Evolutionary conservation across 2,888 invertebrate genomes (phyloP).

Genomic region (Ophonus ardosiacus): DNA sequence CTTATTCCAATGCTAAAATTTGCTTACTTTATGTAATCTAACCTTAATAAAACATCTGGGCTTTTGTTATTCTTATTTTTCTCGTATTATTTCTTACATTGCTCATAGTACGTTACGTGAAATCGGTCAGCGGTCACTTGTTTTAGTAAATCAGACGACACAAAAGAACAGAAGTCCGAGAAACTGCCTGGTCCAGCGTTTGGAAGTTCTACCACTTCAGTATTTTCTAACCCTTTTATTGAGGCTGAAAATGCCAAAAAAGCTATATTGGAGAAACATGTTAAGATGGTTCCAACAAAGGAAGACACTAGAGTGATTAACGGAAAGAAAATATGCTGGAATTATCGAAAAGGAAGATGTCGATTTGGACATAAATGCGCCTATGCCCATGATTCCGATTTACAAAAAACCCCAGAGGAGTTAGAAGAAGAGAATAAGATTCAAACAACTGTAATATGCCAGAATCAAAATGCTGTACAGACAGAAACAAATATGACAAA

Average conservation of each 20-base stretch:
- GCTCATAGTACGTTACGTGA: conserved; percentile 69
- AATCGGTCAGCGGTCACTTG: conserved; percentile 74
- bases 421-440: conserved; percentile 78
- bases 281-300: conserved; percentile 90
- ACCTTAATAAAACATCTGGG: conserved; percentile 9
- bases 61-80: conserved; percentile 8
- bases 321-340: conserved; percentile 95
- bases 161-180: conserved; percentile 66
- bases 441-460: conserved; percentile 74
- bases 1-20: conserved; percentile 69
- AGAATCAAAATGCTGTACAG: conserved; percentile 67
- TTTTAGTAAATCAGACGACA: conserved; percentile 71
- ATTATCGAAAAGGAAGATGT: conserved; percentile 91
- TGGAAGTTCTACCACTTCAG: conserved; percentile 81
- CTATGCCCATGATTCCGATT: conserved; percentile 93
- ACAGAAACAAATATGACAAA: conserved; percentile 68
- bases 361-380: conserved; percentile 95
- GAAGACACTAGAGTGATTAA: conserved; percentile 88
- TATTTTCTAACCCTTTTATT: conserved; percentile 92
- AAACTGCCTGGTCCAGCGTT: conserved; percentile 83
- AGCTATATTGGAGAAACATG: conserved; percentile 92
- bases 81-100: conserved; percentile 41
- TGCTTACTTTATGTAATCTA: conserved; percentile 66
- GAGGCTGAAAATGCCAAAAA: conserved; percentile 92
- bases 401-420: conserved; percentile 82